Evolutionary conservation across 2,797 vertebrate species (phyloP), one percentile per base, ranked within the genome.

Genomic region (Amphiprion clarkii): DNA sequence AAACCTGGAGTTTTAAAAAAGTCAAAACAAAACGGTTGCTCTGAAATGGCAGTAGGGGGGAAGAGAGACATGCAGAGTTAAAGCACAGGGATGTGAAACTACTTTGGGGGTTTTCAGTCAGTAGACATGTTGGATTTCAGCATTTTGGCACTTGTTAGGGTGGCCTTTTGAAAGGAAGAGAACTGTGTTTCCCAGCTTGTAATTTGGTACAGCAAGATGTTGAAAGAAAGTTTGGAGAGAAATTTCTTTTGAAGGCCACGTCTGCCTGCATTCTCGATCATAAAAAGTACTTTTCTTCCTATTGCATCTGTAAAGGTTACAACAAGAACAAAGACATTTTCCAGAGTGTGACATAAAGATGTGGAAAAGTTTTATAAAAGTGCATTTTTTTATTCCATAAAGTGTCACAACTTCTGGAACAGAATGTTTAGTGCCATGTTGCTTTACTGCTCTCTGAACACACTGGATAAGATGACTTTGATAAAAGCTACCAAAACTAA

Each of bases 401-500:
- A 55, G n/a, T 73, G 31, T 25, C 62, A 78, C 5, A 44, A 44
- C 14, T 17, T 16, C 42, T 6, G 17, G 33, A 12, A 79, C 40
- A 36, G 33, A 36, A 9, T 36, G 53, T 46, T 55, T 17, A 16
- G 44, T 1, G 23, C 16, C 0, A 19, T 25, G 44, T 56, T 66
- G 11, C 39, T 3, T 16, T 19, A 46, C 6, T 16, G 9, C 39
- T 56, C 12, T 55, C 62, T 57, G 68, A 71, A 74, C 46, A 21
- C 33, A 51, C 39, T 59, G 27, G 27, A 80, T 60, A 49, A 39
- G 60, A 27, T 5, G 13, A 57, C 62, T 82, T 76, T 81, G 69
- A 76, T 61, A 86, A 73, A 49, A 77, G 61, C 25, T 57, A 23
- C n/a, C 8, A 12, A 33, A 79, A 54, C 42, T 49, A 52, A 75